phyloP scores from a whole-genome alignment of 2,113 vertebrate genomes.

The Austrofundulus limnaeus region DNA sequence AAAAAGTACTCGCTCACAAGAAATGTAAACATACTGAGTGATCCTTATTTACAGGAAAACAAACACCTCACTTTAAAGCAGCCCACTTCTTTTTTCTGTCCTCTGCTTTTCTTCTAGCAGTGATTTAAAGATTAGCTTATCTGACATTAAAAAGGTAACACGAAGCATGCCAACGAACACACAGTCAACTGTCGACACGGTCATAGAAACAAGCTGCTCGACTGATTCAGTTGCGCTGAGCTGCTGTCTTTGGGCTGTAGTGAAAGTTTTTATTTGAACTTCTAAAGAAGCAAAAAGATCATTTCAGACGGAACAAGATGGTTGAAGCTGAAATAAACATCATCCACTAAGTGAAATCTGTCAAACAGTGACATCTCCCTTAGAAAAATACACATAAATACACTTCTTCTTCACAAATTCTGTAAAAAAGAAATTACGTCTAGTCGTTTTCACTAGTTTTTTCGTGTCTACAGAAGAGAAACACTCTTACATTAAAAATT shows the following conservation, averaged over 20 bases:
- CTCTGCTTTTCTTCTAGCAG: conserved; percentile 30
- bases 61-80: conserved; percentile 4
- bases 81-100: conserved; percentile 18
- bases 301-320: conserved; percentile 30
- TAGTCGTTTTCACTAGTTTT: conserved; percentile 26
- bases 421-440: conserved; percentile 54
- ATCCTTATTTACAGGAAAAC: conserved; percentile 50
- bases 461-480: conserved; percentile 52
- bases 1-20: conserved; percentile 60
- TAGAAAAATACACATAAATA: conserved; percentile 64
- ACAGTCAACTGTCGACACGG: conserved; percentile 30
- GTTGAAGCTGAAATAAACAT: conserved; percentile 35
- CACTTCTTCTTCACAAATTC: conserved; percentile 42
- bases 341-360: conserved; percentile 37
- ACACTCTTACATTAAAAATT: conserved; percentile 17
- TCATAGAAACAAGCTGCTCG: conserved; percentile 26
- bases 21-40: conserved; percentile 65
- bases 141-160: conserved; percentile 54
- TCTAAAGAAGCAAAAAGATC: conserved; percentile 42
- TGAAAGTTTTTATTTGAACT: conserved; percentile 38
- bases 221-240: conserved; percentile 33
- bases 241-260: conserved; percentile 57
- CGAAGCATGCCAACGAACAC: conserved; percentile 25
- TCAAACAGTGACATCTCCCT: conserved; percentile 58
- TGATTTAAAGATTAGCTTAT: conserved; percentile 71